phyloP scores from a whole-genome alignment of 2,113 vertebrate species.

The Sigmodon hispidus region DNA sequence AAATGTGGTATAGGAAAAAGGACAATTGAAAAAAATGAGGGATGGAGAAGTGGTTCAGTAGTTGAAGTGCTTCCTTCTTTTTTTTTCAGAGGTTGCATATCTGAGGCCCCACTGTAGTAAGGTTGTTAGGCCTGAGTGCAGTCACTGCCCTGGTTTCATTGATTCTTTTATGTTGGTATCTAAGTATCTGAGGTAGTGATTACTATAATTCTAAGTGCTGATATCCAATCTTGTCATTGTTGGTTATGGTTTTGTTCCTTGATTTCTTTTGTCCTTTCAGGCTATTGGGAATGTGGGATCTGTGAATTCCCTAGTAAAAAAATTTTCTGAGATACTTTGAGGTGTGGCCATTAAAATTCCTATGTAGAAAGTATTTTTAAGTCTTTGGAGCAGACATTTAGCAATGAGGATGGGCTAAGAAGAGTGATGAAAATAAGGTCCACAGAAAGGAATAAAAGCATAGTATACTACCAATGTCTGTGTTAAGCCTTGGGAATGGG shows the following conservation, averaged over 20 bases:
- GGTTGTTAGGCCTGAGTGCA: neutral
- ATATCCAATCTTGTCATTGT: neutral
- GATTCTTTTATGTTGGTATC: neutral
- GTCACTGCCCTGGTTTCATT: neutral
- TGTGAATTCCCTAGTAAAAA: neutral
- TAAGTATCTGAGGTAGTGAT: neutral
- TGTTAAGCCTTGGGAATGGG: neutral
- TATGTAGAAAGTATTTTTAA: neutral
- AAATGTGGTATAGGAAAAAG: neutral
- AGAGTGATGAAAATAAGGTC: neutral
- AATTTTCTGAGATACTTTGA: neutral
- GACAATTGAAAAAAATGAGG: neutral
- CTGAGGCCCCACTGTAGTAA: accelerated
- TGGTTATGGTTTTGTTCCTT: neutral
- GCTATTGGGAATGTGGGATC: neutral
- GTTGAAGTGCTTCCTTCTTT: neutral
- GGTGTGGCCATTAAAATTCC: neutral
- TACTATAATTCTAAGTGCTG: neutral
- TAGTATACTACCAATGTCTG: neutral
- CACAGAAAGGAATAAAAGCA: neutral
- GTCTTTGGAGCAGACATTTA: neutral
- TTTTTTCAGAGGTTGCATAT: neutral
- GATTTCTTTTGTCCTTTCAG: neutral
- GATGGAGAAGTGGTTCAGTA: neutral
- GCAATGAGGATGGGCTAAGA: neutral